These are phyloP conservation scores for Hololepta plana DNA, from an alignment of 2,888 invertebrate genomes.

Conservation along the genomic window DNA sequence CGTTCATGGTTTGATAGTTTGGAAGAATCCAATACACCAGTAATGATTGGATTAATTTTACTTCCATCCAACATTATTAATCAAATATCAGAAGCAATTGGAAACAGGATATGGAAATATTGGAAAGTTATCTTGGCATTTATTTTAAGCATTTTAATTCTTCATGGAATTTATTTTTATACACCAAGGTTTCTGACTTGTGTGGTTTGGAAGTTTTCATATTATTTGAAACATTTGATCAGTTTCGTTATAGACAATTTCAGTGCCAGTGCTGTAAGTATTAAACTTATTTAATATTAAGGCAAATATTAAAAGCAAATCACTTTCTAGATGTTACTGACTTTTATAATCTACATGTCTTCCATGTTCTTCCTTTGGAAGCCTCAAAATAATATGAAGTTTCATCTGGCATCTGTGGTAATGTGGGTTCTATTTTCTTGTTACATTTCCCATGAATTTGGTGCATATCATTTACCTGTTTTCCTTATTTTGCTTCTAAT, in stretches of 20 bases:
- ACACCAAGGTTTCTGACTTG: slow-evolving; percentile 46
- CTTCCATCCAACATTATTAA: slow-evolving; percentile 64
- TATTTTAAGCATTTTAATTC: slow-evolving; percentile 23
- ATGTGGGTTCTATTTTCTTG: slow-evolving; percentile 63
- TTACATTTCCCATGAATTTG: slow-evolving; percentile 56
- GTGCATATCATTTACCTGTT: slow-evolving; percentile 56
- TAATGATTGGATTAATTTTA: slow-evolving; percentile 36
- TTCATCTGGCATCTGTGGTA: slow-evolving; percentile 48
- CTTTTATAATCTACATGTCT: slow-evolving; percentile 50
- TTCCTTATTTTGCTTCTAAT: slow-evolving; percentile 50
- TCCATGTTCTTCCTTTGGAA: slow-evolving; percentile 60
- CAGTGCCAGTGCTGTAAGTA: slow-evolving; percentile 22
- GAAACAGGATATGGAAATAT: slow-evolving; percentile 49
- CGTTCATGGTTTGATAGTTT: slow-evolving; percentile 61
- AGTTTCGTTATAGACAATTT: slow-evolving; percentile 22
- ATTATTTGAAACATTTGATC: slow-evolving; percentile 14
- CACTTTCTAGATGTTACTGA: slow-evolving; percentile 46
- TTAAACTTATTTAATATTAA: slow-evolving; percentile 2
- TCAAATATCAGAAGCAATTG: slow-evolving; percentile 54
- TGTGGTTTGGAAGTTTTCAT: slow-evolving; percentile 33
- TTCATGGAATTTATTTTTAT: slow-evolving; percentile 49
- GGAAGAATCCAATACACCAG: slow-evolving; percentile 46
- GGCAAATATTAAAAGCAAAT: too few species aligned
- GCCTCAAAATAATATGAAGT: slow-evolving; percentile 43
- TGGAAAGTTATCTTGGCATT: slow-evolving; percentile 36